phyloP scores from a whole-genome alignment of 2,797 vertebrate genomes.

The Lepus townsendii region DNA sequence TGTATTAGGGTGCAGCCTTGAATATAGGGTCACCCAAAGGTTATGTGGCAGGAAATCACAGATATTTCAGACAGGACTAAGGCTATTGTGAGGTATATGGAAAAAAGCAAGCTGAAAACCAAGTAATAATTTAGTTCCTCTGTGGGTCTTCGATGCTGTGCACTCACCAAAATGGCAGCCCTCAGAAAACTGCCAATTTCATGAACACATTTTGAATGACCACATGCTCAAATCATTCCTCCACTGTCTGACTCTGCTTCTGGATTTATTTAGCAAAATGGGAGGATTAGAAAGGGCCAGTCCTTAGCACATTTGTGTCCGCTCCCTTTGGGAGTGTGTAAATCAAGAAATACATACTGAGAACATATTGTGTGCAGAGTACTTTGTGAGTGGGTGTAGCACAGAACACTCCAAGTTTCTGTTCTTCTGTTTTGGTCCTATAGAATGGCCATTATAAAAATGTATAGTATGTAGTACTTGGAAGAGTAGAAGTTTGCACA shows the following conservation, averaged over 20 bases:
- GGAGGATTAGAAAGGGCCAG: not conserved
- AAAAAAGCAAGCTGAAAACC: constrained; percentile 22
- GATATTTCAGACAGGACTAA: not conserved
- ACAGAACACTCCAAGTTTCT: not conserved
- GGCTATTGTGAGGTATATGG: not conserved
- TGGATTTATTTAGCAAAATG: not conserved
- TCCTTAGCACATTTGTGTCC: not conserved
- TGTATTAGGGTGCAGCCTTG: constrained; percentile 8
- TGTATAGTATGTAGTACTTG: not conserved
- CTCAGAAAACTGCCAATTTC: not conserved
- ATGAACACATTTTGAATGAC: not conserved
- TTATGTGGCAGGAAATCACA: constrained; percentile 17
- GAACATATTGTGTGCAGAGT: not conserved
- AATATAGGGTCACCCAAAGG: constrained; percentile 35
- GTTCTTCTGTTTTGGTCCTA: not conserved
- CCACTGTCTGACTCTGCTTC: not conserved
- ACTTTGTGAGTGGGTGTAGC: not conserved
- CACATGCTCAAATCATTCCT: not conserved
- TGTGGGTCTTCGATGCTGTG: not conserved
- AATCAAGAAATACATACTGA: not conserved
- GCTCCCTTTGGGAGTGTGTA: not conserved
- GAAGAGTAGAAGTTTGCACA: not conserved
- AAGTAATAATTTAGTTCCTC: not conserved
- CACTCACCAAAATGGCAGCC: not conserved
- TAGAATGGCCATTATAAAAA: not conserved